Conservation (phyloP, 1,140 invertebrate genomes). For the Galleria mellonella region DNA sequence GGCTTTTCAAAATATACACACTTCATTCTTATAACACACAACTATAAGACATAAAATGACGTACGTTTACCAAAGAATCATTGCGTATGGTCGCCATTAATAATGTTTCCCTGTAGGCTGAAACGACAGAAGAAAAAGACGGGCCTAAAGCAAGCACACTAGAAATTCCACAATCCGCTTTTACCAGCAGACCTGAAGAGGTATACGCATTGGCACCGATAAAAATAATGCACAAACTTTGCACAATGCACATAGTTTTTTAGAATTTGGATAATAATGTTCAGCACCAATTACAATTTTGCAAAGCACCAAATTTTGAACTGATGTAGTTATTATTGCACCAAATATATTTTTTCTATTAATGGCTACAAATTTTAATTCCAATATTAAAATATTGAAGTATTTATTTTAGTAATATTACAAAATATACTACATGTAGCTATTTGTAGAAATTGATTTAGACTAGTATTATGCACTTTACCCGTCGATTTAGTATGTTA, state of each 20-base stretch:
- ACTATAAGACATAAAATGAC: neutral
- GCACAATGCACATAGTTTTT: constrained; percentile 34
- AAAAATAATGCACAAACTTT: constrained; percentile 7
- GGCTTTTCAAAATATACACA: neutral
- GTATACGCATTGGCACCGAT: constrained; percentile 25
- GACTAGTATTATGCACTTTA: too few species aligned
- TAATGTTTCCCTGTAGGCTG: constrained; percentile 60
- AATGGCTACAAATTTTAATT: constrained; percentile 3
- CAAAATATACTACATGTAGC: too few species aligned
- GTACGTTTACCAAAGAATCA: neutral
- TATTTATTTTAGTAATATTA: too few species aligned
- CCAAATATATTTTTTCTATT: constrained; percentile 6
- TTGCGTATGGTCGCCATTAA: constrained; percentile 54
- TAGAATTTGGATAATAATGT: constrained; percentile 4
- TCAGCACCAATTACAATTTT: constrained; percentile 11
- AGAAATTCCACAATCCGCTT: constrained; percentile 49
- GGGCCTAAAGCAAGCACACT: constrained; percentile 44
- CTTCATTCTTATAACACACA: neutral
- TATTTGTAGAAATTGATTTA: too few species aligned
- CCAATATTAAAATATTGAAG: neutral
- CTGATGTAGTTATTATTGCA: constrained; percentile 6
- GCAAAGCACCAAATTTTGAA: constrained; percentile 11
- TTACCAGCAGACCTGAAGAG: constrained; percentile 50
- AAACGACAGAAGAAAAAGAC: constrained; percentile 38
- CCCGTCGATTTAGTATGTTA: too few species aligned